Percentiles rank a stretch among this genome's conserved stretches.
Conservation (phyloP, 2,113 vertebrate genomes). For the Alexandromys fortis region DNA sequence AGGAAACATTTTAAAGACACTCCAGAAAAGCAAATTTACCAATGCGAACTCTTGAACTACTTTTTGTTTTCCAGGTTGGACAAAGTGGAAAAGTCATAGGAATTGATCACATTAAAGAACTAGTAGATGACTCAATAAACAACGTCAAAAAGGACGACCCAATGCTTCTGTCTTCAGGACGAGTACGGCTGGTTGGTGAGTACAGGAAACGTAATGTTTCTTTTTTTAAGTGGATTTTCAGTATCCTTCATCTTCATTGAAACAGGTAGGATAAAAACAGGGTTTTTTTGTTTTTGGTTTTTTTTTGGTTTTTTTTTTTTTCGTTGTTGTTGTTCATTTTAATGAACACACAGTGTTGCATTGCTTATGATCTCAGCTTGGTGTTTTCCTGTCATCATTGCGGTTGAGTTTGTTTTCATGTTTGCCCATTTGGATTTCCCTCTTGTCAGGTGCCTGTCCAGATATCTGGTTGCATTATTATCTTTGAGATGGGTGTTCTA, state of each 20-base stretch:
- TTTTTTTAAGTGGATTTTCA: not conserved
- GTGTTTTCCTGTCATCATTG: not conserved
- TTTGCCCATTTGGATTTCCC: constrained; percentile 16
- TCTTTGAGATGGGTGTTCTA: constrained; percentile 20
- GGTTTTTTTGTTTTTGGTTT: too few relatives aligned
- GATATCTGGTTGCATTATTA: not conserved
- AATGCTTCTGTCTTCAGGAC: constrained; percentile 94
- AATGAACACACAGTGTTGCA: not conserved
- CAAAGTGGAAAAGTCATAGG: constrained; percentile 96
- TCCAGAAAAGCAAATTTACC: constrained; percentile 64
- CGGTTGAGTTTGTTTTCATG: not conserved
- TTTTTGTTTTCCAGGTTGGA: constrained; percentile 92
- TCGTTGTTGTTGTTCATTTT: not conserved
- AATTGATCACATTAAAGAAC: constrained; percentile 99
- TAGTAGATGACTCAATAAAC: constrained; percentile 97
- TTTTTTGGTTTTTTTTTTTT: too few relatives aligned
- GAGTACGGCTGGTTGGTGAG: constrained; percentile 95
- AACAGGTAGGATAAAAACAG: not conserved
- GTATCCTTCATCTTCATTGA: not conserved
- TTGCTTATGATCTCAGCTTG: constrained; percentile 38
- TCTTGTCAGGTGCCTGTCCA: constrained; percentile 18
- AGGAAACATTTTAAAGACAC: constrained; percentile 60
- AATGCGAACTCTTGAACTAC: constrained; percentile 73
- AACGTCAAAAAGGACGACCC: constrained; percentile 98
- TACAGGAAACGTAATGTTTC: constrained; percentile 66